phyloP scores from a whole-genome alignment of 2,888 invertebrate species.

The Dryobotodes eremita region DNA sequence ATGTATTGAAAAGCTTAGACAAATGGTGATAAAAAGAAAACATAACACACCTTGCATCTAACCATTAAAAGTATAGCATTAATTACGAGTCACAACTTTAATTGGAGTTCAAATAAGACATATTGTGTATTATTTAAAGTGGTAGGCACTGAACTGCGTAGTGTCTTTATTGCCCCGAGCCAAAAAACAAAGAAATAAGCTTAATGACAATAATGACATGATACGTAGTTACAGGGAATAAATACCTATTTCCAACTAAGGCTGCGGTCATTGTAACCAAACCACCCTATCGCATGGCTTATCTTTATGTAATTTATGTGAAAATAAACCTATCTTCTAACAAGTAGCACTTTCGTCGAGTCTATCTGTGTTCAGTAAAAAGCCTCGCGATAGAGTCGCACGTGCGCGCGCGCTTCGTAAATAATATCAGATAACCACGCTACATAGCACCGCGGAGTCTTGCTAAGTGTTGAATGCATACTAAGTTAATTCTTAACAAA shows the following conservation, averaged over 20 bases:
- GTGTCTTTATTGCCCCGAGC: too few relatives aligned
- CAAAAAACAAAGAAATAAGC: background rate
- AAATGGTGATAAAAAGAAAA: too few relatives aligned
- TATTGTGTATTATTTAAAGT: too few relatives aligned
- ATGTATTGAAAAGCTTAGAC: too few relatives aligned
- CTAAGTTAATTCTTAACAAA: conserved; percentile 16
- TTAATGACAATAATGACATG: background rate
- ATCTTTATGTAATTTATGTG: conserved; percentile 34
- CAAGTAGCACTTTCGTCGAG: conserved; percentile 44
- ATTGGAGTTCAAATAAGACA: too few relatives aligned
- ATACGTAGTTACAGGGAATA: background rate
- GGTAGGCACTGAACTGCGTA: background rate
- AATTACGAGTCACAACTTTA: too few relatives aligned
- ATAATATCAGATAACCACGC: conserved; percentile 51
- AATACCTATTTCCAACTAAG: background rate
- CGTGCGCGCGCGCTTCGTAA: conserved; percentile 59
- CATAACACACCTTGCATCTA: too few relatives aligned
- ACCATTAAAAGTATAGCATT: too few relatives aligned
- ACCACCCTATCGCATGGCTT: background rate
- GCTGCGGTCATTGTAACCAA: background rate
- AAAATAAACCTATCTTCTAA: conserved; percentile 32
- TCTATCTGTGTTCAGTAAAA: conserved; percentile 34
- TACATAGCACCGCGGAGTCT: conserved; percentile 12
- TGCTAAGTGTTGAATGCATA: conserved; percentile 32
- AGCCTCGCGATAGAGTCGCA: conserved; percentile 60